Base-by-base conservation (phyloP, 2,113 vertebrate species). In the Trematomus loennbergii region DNA sequence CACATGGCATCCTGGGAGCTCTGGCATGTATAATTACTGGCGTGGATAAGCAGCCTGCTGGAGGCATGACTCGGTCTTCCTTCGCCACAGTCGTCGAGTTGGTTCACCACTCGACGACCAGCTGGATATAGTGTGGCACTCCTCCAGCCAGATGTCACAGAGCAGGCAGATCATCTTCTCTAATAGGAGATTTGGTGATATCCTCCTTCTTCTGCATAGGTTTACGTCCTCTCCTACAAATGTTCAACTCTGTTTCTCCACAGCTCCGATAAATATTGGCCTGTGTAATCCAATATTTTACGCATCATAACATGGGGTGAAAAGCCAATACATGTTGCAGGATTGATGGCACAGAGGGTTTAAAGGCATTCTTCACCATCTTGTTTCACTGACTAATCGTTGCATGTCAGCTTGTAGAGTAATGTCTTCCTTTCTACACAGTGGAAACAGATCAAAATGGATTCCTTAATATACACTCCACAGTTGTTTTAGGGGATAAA, bases 11-110 rank as follows among this genome's bases (percentile, higher is more conserved):
- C 86, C 86, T 87, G 89, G 89, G 91, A 92, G 82, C 82, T 84
- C 84, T 91, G 87, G 86, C 90, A 89, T 84, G 82, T 87, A 86
- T 91, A 92, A 93, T 92, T 90, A 93, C 86, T 91, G 85, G 79
- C 76, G 58, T 83, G 68, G 83, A 87, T 87, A 76, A 90, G 85
- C 85, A 80, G 72, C 73, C 81, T 87, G 84, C 88, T 86, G 84
- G 85, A 90, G 84, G 87, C 89, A 85, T 85, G 72, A 75, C 87
- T 77, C 70, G 25, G 89, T 82, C 92, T 87, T 84, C 68, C 83
- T 86, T 78, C 20, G 43, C 86, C 70, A 81, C 68, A 60, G 78
- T 86, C 25, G 83, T 65, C 49, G 74, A 68, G 79, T 62, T 79
- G 80, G 83, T 87, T 87, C 78, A 69, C 78, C 80, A 63, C 76